Conservation (phyloP, 1,140 invertebrate species). For the Drosophila ogumai region DNA sequence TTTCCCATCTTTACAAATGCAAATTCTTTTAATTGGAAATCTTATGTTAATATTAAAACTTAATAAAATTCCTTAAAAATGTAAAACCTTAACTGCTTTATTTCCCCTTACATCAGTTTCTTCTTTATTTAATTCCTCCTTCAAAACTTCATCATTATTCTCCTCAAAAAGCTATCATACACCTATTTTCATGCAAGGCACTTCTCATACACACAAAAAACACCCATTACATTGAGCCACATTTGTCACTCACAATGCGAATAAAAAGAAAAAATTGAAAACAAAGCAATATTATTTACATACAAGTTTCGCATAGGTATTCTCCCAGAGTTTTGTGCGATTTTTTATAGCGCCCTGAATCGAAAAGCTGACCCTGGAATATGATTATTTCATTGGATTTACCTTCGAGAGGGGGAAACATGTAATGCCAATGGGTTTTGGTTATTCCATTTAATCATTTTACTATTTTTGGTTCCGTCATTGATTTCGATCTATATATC, state of each 20-base stretch:
- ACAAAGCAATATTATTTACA: constrained; percentile 46
- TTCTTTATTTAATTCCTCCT: background rate
- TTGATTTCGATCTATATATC: constrained; percentile 26
- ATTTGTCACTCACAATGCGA: constrained; percentile 34
- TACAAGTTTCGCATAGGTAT: constrained; percentile 44
- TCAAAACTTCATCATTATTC: constrained; percentile 3
- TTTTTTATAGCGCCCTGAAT: constrained; percentile 56
- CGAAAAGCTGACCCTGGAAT: constrained; percentile 56
- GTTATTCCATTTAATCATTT: constrained; percentile 33
- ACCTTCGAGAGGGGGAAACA: constrained; percentile 2
- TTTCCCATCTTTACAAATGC: too few relatives aligned
- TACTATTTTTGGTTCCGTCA: constrained; percentile 27
- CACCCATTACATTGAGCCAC: constrained; percentile 25
- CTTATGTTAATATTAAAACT: background rate
- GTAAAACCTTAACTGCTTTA: too few relatives aligned
- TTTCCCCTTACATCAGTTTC: background rate
- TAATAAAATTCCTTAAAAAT: background rate
- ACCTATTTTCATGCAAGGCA: constrained; percentile 18
- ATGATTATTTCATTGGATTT: constrained; percentile 24
- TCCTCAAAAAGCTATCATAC: background rate
- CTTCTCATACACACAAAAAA: constrained; percentile 20
- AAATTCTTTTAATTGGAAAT: too few relatives aligned
- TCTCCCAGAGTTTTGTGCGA: constrained; percentile 36
- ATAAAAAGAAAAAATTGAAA: constrained; percentile 5
- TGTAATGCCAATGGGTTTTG: constrained; percentile 11